Evolutionary conservation across 2,888 invertebrate genomes (phyloP).

Genomic region (Schizotus pectinicornis): DNA sequence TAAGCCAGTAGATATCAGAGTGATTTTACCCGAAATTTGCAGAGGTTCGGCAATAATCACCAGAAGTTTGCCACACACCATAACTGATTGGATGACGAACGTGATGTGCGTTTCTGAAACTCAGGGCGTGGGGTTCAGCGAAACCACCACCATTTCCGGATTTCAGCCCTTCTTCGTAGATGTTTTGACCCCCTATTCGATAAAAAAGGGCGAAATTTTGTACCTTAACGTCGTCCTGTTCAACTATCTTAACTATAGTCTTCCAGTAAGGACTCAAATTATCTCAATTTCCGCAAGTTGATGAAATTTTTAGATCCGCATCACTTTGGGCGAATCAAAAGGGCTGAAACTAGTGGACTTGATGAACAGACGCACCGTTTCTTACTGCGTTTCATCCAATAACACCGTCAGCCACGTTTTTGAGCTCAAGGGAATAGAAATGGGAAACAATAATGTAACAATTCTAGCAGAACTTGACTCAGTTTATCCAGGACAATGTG

Average conservation of each 20-base stretch:
- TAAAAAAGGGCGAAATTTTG: constrained; percentile 70
- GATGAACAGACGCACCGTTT: constrained; percentile 39
- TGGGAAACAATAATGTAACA: constrained; percentile 60
- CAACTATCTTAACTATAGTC: constrained; percentile 73
- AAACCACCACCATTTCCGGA: constrained; percentile 53
- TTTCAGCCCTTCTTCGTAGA: constrained; percentile 81
- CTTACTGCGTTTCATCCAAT: constrained; percentile 49
- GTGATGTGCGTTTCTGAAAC: constrained; percentile 62
- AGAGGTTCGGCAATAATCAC: constrained; percentile 36
- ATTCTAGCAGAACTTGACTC: constrained; percentile 60
- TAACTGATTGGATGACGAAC: constrained; percentile 68
- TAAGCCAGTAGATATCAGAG: not conserved
- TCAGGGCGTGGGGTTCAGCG: constrained; percentile 52
- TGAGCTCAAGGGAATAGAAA: constrained; percentile 45
- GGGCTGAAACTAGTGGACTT: constrained; percentile 44
- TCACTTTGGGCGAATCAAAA: constrained; percentile 45
- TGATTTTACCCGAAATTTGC: not conserved
- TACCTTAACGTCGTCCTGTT: constrained; percentile 72
- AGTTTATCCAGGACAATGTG: constrained; percentile 58
- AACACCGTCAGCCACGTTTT: constrained; percentile 50
- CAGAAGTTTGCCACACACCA: constrained; percentile 64
- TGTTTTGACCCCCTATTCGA: constrained; percentile 69
- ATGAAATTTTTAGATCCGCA: constrained; percentile 41
- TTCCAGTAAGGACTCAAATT: constrained; percentile 63
- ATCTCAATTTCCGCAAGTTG: not conserved